phyloP scores from a whole-genome alignment of 2,797 vertebrate genomes.

The Trachurus trachurus region DNA sequence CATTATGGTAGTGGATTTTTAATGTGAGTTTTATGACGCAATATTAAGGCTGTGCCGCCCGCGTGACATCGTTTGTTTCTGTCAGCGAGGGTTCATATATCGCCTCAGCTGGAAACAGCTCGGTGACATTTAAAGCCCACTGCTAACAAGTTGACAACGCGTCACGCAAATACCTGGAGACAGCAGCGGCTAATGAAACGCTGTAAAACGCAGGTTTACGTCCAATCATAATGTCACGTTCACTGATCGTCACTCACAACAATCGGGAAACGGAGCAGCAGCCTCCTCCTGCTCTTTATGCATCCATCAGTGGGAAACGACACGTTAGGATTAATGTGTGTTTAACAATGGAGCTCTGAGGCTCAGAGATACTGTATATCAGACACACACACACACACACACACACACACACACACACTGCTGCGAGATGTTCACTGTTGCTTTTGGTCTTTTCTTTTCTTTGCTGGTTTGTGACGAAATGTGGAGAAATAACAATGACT shows the following conservation, averaged over 20 bases:
- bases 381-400: no score
- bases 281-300: background rate
- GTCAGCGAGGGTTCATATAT: slow-evolving; percentile 26
- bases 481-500: no score
- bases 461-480: no score
- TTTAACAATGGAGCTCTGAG: no score
- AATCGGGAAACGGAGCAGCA: background rate
- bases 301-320: background rate
- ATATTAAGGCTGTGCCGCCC: slow-evolving; percentile 34
- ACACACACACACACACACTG: no score
- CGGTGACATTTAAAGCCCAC: background rate
- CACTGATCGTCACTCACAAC: background rate
- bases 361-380: no score
- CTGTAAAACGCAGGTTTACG: background rate
- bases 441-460: no score
- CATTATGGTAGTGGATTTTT: slow-evolving; percentile 16
- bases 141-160: background rate
- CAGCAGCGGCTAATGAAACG: background rate
- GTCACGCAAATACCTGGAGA: background rate
- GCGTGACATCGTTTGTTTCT: slow-evolving; percentile 23
- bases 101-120: slow-evolving; percentile 9
- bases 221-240: background rate
- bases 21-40: slow-evolving; percentile 62
- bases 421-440: no score
- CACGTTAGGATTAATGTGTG: no score